Base-by-base conservation (phyloP, 2,113 vertebrate genomes). In the Epinephelus moara region DNA sequence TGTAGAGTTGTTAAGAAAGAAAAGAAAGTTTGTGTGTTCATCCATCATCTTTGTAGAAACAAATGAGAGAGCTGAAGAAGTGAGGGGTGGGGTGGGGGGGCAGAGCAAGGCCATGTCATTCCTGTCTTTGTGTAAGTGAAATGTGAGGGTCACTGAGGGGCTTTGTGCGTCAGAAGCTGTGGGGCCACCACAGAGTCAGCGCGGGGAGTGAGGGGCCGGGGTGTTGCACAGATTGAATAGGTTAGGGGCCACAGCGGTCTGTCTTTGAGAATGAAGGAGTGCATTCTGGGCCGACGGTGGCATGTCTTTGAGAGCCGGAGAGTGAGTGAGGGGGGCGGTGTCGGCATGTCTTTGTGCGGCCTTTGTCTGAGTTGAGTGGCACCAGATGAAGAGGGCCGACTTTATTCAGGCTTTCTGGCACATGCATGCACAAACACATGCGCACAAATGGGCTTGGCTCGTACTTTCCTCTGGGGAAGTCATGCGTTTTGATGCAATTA, bases 401-500 rank as follows among this genome's bases (percentile, higher is more conserved):
- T n/a, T 87, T 76, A 75, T 85, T 88, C 80, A 63, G 42, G 19
- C 37, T 73, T 78, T 79, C 53, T 80, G 80, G 72, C 73, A 37
- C 78, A 82, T 27, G 8, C 49, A 77, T 68, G 45, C 42, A 63
- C 70, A 80, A n/a, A 73, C 18, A 80, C 68, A 71, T 2, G 9
- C 50, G 25, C 60, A 63, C 19, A 79, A 78, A 69, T n/a, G 25
- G 82, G 45, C 82, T 60, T 64, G 75, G 47, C 74, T 18, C 72
- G 70, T 60, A 70, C 79, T 77, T 77, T 80, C 60, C 84, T 80
- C 70, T 66, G 49, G 85, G 86, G 85, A 91, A 94, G 89, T 93
- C 92, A 89, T 90, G 92, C 82, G 70, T 84, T 89, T 84, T 91
- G 71, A 92, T 93, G 84, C 74, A 82, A 88, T 94, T 86, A 87